Conservation (phyloP, 1,140 invertebrate species). For the Rhyzopertha dominica region DNA sequence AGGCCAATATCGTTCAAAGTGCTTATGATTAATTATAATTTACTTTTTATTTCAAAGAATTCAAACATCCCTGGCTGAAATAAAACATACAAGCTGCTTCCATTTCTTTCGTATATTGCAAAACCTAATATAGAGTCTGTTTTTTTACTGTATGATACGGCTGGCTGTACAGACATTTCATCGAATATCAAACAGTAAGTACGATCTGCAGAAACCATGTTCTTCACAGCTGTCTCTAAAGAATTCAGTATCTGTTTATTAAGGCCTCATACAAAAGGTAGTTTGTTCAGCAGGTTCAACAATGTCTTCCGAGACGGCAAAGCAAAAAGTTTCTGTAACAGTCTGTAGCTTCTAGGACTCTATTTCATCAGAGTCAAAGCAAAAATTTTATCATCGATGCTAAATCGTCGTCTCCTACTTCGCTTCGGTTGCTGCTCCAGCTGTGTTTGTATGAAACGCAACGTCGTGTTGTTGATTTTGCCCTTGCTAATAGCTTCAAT, state of each 20-base stretch:
- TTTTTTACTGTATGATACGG: slow-evolving; percentile 22
- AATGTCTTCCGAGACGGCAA: slow-evolving; percentile 22
- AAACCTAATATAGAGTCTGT: slow-evolving; percentile 26
- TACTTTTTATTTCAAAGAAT: too few species aligned
- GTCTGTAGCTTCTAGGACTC: slow-evolving; percentile 20
- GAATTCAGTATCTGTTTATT: slow-evolving; percentile 20
- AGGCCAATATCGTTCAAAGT: too few species aligned
- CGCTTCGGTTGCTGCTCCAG: too few species aligned
- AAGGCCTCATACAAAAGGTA: slow-evolving; percentile 22
- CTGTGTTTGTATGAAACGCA: too few species aligned
- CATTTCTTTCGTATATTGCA: too few species aligned
- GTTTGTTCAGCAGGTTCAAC: slow-evolving; percentile 12
- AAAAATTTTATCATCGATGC: slow-evolving; percentile 18
- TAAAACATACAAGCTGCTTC: too few species aligned
- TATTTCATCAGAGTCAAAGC: slow-evolving; percentile 23
- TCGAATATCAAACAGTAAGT: slow-evolving; percentile 33
- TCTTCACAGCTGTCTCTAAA: slow-evolving; percentile 12
- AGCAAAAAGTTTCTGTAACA: slow-evolving; percentile 19
- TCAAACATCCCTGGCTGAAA: too few species aligned
- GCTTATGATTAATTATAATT: too few species aligned
- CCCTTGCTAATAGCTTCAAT: too few species aligned
- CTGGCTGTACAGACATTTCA: slow-evolving; percentile 31
- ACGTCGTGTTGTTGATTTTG: too few species aligned
- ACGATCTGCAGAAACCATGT: slow-evolving; percentile 21
- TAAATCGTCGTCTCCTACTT: slow-evolving; percentile 13